A percentile compares a stretch with the other conserved stretches of the same genome.
These are phyloP conservation scores for Echinops telfairi DNA, from an alignment of 2,113 vertebrate species.

Conservation along the genomic window DNA sequence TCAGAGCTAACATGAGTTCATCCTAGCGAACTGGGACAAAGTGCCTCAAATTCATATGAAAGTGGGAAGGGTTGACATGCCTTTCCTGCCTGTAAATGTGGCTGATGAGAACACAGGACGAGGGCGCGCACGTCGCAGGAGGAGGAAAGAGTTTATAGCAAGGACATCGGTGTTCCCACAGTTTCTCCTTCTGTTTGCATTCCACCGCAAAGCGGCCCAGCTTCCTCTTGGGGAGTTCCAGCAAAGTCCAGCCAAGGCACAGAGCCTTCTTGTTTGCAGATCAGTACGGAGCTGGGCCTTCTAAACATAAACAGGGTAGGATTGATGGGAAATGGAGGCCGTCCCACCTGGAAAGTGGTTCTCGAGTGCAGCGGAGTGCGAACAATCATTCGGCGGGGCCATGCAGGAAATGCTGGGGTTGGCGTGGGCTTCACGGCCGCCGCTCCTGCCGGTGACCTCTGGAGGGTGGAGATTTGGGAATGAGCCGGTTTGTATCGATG, in stretches of 20 bases:
- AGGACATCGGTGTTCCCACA: background rate
- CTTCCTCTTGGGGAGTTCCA: background rate
- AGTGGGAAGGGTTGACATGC: background rate
- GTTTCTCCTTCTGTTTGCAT: background rate
- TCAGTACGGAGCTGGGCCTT: constrained; percentile 13
- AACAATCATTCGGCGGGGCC: background rate
- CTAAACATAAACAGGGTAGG: constrained; percentile 53
- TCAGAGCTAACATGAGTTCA: background rate
- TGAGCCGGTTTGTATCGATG: background rate
- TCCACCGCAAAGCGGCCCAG: background rate
- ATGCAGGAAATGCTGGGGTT: background rate
- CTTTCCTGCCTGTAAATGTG: background rate
- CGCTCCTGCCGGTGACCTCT: background rate
- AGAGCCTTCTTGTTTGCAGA: constrained; percentile 24
- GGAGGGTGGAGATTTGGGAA: background rate
- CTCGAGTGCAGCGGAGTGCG: background rate
- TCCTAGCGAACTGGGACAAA: background rate
- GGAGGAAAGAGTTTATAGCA: background rate
- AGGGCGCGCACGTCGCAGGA: fast-evolving
- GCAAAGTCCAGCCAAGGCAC: background rate
- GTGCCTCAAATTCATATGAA: background rate
- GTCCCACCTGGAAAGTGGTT: constrained; percentile 47
- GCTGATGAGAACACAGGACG: no score
- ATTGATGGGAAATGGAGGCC: background rate
- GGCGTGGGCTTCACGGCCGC: fast-evolving